Evolutionary conservation across 2,113 vertebrate species (phyloP), one percentile per base, ranked within the genome.

Genomic region (Limanda limanda): DNA sequence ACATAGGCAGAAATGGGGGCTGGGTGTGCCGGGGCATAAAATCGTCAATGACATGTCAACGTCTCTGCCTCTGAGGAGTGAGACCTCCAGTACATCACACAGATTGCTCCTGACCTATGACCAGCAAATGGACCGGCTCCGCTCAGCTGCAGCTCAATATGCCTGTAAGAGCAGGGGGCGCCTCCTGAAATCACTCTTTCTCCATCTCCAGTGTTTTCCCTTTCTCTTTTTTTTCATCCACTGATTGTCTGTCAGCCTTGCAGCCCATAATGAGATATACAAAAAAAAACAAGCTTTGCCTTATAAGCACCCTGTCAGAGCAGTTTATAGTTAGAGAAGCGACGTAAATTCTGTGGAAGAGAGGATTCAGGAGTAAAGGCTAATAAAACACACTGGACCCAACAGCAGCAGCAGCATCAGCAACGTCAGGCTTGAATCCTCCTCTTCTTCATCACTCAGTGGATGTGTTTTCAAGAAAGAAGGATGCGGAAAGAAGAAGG

Each of bases 81-180:
- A 76, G 84, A 79, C 74, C 77, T 71, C 25, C 65, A 83, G 54
- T 75, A 73, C 86, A 88, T 90, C 92, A 83, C 35, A 76, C 79
- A 60, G 76, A 90, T 82, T 89, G 82, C 75, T 71, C 64, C 74
- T 88, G 86, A 92, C 83, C 89, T 89, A 23, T 88, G 89, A 80
- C 84, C 89, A 25, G 17, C 2, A 4, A 71, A 78, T 55, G 71
- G 76, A 62, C 47, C 62, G 1, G 59, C 70, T 76, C 62, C 47
- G 48, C 71, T 59, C 47, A 20, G 14, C 47, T 51, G 47, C 78
- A 23, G 66, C 42, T 74, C 78, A 64, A 45, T 58, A 67, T 56
- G 72, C 59, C 48, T 71, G 35, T 5, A 55, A 0, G 55, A 63
- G 45, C 25, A 64, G 15, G 3, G 25, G 55, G 59, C 37, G n/a